Base-by-base conservation (phyloP, 2,797 vertebrate genomes). In the Halcyon badia region DNA sequence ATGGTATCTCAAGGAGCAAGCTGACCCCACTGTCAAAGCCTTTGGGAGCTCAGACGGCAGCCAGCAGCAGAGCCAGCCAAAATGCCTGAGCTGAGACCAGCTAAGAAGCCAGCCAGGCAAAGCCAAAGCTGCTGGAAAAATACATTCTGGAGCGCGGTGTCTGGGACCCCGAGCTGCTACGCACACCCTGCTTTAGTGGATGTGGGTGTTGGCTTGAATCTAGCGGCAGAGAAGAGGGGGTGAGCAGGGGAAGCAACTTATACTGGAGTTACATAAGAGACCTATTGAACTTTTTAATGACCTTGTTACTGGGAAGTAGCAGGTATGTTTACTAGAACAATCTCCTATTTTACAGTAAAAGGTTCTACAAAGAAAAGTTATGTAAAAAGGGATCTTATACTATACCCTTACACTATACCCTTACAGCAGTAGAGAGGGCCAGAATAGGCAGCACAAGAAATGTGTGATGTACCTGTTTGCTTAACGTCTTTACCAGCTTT, bases 81-180 rank as follows among this genome's bases (percentile, higher is more conserved):
- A 83, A 97, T 28, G 94, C 94, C 94, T 93, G 87, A 95, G 95
- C 93, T 54, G 89, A 94, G 95, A 94, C 97, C 97, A 97, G 94
- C 94, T 64, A 60, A 96, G 96, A 26, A 98, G 94, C 91, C 96
- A 96, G 96, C 94, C 94, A 96, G 89, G 71, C 94, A 86, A 93
- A 96, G 94, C 75, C 96, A 94, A 80, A 80, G 71, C 95, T 96
- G 96, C 85, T 97, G 97, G 97, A 97, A 97, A 97, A 97, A 96
- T 9, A 89, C 42, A 75, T 94, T 75, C 62, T 91, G 90, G 65
- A 97, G 96, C 64, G 90, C 12, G 0, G 78, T 49, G 90, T 89
- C 96, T 97, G 95, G 91, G 97, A 97, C 93, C 95, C 91, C 2
- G 11, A 97, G 87, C 90, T 95, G 87, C 95, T 60, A 65, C 1